A percentile compares a stretch with the other conserved stretches of the same genome.
Evolutionary conservation across 92 coral and sea anemone species (phyloP).

Genomic region (Meandrina meandrites): DNA sequence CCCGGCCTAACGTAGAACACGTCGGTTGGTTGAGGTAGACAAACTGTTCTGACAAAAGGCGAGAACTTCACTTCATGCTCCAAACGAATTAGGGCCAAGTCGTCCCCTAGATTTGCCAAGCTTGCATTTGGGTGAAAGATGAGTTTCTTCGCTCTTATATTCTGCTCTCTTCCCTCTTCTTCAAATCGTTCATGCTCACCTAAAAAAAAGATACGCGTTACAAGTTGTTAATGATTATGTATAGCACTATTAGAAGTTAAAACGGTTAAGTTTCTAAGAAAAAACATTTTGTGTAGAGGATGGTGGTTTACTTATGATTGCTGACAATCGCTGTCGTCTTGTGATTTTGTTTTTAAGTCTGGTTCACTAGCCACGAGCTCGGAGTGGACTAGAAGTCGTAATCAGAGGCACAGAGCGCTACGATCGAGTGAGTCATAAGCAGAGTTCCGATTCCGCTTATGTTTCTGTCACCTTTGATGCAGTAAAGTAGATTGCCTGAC

Average conservation of each 20-base stretch:
- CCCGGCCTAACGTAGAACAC: constrained; percentile 70
- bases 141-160: constrained; percentile 61
- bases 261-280: background rate
- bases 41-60: constrained; percentile 83
- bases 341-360: too few relatives aligned
- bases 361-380: too few relatives aligned
- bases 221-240: background rate
- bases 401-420: too few relatives aligned
- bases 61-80: constrained; percentile 68
- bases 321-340: background rate
- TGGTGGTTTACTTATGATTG: background rate
- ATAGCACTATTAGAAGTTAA: background rate
- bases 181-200: constrained; percentile 85
- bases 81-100: constrained; percentile 77
- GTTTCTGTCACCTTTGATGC: too few relatives aligned
- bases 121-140: constrained; percentile 55
- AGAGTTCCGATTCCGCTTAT: too few relatives aligned
- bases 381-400: too few relatives aligned
- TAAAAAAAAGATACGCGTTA: background rate
- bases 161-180: constrained; percentile 91
- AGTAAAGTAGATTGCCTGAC: too few relatives aligned
- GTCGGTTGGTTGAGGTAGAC: constrained; percentile 67
- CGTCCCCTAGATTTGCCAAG: constrained; percentile 56
- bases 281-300: too few relatives aligned
- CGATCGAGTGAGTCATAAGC: too few relatives aligned